phyloP scores from a whole-genome alignment of 2,797 vertebrate species.

The Coregonus sp. region DNA sequence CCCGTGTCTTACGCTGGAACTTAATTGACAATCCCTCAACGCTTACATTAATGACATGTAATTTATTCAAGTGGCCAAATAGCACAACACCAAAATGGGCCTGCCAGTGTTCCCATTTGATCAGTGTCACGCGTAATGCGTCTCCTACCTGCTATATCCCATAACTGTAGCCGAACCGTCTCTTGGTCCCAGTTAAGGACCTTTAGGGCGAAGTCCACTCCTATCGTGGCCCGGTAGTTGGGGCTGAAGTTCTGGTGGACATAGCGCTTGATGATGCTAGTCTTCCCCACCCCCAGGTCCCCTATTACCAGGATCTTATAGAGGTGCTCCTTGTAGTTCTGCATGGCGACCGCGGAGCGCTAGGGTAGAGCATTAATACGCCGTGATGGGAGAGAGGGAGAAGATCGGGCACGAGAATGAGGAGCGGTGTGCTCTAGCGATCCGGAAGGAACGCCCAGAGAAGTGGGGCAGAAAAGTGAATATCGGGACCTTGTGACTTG shows the following conservation, averaged over 20 bases:
- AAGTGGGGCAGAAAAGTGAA: slow-evolving; percentile 21
- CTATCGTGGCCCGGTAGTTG: slow-evolving; percentile 90
- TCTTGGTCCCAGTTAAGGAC: slow-evolving; percentile 96
- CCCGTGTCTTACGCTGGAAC: too few species aligned
- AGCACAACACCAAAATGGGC: too few species aligned
- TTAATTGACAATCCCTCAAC: too few species aligned
- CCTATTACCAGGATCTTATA: slow-evolving; percentile 97
- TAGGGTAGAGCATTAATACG: slow-evolving; percentile 70
- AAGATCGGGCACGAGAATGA: slow-evolving; percentile 13
- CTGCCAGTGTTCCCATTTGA: neutral
- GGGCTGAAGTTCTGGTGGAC: slow-evolving; percentile 97
- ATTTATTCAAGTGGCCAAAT: too few species aligned
- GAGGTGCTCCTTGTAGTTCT: slow-evolving; percentile 91
- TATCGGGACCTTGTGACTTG: slow-evolving; percentile 65
- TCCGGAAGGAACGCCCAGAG: slow-evolving; percentile 35
- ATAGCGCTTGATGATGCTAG: slow-evolving; percentile 97
- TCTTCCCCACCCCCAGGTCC: slow-evolving; percentile 96
- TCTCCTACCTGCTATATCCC: slow-evolving; percentile 94
- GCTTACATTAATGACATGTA: too few species aligned
- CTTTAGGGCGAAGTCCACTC: slow-evolving; percentile 97
- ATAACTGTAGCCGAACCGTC: slow-evolving; percentile 92
- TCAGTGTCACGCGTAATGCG: slow-evolving; percentile 1
- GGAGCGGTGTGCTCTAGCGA: neutral
- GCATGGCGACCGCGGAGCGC: slow-evolving; percentile 80
- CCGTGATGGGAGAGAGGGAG: slow-evolving; percentile 25